Evolutionary conservation across 2,113 vertebrate species (phyloP).

Genomic region (Dendropsophus ebraccatus): DNA sequence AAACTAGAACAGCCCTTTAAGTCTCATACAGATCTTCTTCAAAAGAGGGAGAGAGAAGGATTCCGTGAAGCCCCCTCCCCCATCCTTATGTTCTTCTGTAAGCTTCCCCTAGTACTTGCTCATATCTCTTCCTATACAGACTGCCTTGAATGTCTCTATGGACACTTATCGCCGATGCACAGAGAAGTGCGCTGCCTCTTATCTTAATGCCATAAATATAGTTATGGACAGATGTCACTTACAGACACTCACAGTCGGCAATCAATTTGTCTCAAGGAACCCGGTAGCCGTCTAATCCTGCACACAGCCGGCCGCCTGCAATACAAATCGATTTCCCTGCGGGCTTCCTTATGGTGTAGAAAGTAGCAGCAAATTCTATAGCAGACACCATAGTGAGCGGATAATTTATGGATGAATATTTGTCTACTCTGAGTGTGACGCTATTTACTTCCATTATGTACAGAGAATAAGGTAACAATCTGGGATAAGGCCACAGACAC

Average conservation of each 20-base stretch:
- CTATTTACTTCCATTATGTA: not conserved
- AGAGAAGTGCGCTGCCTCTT: not conserved
- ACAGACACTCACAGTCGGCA: not conserved
- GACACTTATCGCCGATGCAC: not conserved
- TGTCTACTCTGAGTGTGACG: not conserved
- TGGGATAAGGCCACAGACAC: too few relatives aligned
- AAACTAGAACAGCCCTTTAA: not conserved
- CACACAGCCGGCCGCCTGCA: not conserved
- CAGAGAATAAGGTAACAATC: too few relatives aligned
- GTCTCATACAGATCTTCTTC: not conserved
- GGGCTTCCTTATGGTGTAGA: not conserved
- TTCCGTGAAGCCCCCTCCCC: not conserved
- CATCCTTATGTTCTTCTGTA: not conserved
- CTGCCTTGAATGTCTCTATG: not conserved
- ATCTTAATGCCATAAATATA: not conserved
- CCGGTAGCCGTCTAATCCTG: not conserved
- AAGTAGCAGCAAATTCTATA: not conserved
- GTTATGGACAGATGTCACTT: slow-evolving; percentile 25
- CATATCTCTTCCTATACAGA: not conserved
- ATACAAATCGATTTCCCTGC: not conserved
- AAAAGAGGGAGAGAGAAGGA: not conserved
- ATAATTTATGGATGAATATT: not conserved
- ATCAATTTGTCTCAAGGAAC: slow-evolving; percentile 24
- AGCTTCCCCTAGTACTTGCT: not conserved
- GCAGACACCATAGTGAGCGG: not conserved